Evolutionary conservation across 92 coral and sea anemone species (phyloP).

Genomic region (Plumapathes pennacea): DNA sequence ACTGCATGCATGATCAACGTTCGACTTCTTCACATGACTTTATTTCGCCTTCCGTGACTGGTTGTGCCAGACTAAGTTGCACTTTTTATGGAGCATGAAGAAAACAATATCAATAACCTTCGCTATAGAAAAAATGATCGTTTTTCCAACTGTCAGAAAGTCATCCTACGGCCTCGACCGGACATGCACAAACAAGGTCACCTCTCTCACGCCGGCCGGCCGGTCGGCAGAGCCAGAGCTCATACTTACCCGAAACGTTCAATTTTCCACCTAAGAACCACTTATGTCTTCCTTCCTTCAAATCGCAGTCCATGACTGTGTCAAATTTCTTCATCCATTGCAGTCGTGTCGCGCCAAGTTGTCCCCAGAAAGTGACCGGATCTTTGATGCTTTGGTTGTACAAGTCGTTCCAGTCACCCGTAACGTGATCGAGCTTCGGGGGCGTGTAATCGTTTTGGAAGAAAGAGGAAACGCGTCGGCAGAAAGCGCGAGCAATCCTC

Average conservation of each 20-base stretch:
- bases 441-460: constrained; percentile 64
- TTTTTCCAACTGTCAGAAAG: too few relatives aligned
- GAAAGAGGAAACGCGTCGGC: constrained; percentile 65
- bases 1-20: too few relatives aligned
- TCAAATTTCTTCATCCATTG: constrained; percentile 89
- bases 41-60: too few relatives aligned
- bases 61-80: too few relatives aligned
- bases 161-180: too few relatives aligned
- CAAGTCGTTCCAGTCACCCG: constrained; percentile 73
- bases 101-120: too few relatives aligned
- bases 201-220: too few relatives aligned
- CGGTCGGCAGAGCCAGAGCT: too few relatives aligned
- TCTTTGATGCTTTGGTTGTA: constrained; percentile 73
- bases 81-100: too few relatives aligned
- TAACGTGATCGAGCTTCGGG: constrained; percentile 82
- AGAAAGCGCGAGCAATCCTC: constrained; percentile 8
- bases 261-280: constrained; percentile 94
- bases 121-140: too few relatives aligned
- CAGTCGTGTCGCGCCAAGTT: constrained; percentile 75
- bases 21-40: too few relatives aligned
- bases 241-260: constrained; percentile 82
- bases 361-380: constrained; percentile 93
- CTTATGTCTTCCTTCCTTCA: constrained; percentile 77
- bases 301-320: constrained; percentile 85
- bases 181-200: too few relatives aligned